These are phyloP conservation scores for Drosophila siamana DNA, from an alignment of 2,888 invertebrate species.

Conservation along the genomic window DNA sequence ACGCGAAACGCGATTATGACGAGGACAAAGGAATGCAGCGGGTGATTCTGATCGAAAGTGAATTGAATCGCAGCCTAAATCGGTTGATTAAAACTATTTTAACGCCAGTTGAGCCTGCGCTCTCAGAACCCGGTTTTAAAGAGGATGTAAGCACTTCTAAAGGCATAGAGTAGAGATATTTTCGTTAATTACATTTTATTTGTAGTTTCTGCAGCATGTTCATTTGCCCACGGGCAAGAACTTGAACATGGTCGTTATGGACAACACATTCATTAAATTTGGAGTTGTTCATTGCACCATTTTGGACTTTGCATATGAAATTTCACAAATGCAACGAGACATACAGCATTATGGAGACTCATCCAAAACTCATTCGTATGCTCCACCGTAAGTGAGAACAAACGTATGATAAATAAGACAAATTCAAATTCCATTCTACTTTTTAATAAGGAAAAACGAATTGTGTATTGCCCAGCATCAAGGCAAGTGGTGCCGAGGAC, in stretches of 20 bases:
- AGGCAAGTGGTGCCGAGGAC: slow-evolving; percentile 83
- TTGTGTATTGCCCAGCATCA: slow-evolving; percentile 82
- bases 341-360: slow-evolving; percentile 74
- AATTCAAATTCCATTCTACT: neutral
- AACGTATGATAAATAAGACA: too few species aligned
- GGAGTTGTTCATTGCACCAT: slow-evolving; percentile 81
- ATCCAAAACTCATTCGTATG: slow-evolving; percentile 53
- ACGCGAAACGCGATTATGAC: slow-evolving; percentile 64
- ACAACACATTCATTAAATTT: slow-evolving; percentile 75
- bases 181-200: neutral
- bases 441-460: slow-evolving; percentile 64
- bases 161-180: neutral
- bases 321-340: slow-evolving; percentile 77
- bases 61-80: slow-evolving; percentile 75
- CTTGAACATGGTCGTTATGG: slow-evolving; percentile 79
- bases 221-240: slow-evolving; percentile 72
- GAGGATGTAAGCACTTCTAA: slow-evolving; percentile 64
- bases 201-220: slow-evolving; percentile 67
- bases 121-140: slow-evolving; percentile 53
- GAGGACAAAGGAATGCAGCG: slow-evolving; percentile 57
- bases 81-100: slow-evolving; percentile 69
- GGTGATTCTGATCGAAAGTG: slow-evolving; percentile 72
- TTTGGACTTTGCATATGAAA: slow-evolving; percentile 68
- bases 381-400: slow-evolving; percentile 73
- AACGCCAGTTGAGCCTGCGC: slow-evolving; percentile 62